Percentiles rank a stretch among this genome's conserved stretches.
Evolutionary conservation across 1,140 invertebrate species (phyloP).

Genomic region (Acromyrmex echinatior): DNA sequence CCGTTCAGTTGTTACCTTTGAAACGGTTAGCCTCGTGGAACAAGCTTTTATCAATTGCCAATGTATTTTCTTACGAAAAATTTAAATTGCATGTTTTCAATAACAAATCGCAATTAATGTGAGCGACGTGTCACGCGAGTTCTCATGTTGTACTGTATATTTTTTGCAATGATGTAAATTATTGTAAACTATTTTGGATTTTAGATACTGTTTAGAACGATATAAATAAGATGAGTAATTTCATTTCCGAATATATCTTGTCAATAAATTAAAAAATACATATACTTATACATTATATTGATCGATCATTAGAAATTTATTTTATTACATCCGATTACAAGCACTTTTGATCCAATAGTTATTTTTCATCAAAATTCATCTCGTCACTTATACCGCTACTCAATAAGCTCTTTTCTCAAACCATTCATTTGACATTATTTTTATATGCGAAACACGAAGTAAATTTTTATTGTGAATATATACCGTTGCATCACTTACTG

Average conservation of each 20-base stretch:
- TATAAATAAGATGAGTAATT: conserved; percentile 19
- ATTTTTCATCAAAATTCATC: conserved; percentile 43
- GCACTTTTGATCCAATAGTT: conserved; percentile 1
- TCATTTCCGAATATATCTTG: conserved; percentile 30
- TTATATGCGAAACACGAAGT: neutral
- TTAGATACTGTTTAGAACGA: neutral
- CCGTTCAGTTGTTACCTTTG: conserved; percentile 24
- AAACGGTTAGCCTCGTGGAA: conserved; percentile 26
- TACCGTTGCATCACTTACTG: neutral
- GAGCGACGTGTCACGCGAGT: neutral
- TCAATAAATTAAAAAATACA: conserved; percentile 37
- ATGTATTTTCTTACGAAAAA: conserved; percentile 44
- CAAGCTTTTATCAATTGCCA: conserved; percentile 37
- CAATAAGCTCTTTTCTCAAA: conserved; percentile 31
- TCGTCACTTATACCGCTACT: conserved; percentile 1
- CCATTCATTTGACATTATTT: conserved; percentile 14
- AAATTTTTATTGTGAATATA: neutral
- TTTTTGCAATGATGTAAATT: neutral
- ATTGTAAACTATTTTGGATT: neutral
- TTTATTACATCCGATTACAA: conserved; percentile 24
- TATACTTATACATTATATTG: conserved; percentile 12
- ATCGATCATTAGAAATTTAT: conserved; percentile 64
- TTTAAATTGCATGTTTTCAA: conserved; percentile 29
- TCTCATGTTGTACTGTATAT: neutral
- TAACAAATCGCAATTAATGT: conserved; percentile 40